A percentile compares a stretch with the other conserved stretches of the same genome.
These are phyloP conservation scores for Papilio xuthus DNA, from an alignment of 1,140 invertebrate genomes.

Conservation along the genomic window DNA sequence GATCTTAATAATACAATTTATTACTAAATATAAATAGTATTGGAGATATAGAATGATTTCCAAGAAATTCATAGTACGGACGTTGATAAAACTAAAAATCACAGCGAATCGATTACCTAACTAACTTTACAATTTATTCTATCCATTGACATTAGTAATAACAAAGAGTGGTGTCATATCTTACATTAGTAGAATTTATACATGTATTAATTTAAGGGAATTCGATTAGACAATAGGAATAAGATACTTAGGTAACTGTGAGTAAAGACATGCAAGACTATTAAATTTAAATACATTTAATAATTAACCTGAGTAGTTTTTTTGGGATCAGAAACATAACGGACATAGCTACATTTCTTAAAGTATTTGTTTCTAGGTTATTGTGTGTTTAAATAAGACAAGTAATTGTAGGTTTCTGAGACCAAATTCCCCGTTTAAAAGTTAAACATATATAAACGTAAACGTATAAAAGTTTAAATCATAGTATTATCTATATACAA, in stretches of 20 bases:
- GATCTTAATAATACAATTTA: slow-evolving; percentile 47
- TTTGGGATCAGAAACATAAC: slow-evolving; percentile 8
- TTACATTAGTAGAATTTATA: slow-evolving; percentile 48
- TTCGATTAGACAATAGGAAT: slow-evolving; percentile 50
- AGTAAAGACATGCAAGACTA: slow-evolving; percentile 7
- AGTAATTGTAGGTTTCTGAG: too few relatives aligned
- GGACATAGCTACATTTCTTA: not conserved
- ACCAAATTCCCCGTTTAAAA: too few relatives aligned
- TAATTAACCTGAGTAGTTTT: not conserved
- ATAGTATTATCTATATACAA: too few relatives aligned
- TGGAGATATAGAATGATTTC: slow-evolving; percentile 40
- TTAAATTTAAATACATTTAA: slow-evolving; percentile 17
- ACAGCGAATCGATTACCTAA: slow-evolving; percentile 66
- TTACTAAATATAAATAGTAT: slow-evolving; percentile 17
- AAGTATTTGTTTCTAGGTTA: not conserved
- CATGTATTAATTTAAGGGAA: slow-evolving; percentile 51
- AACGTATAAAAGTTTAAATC: too few relatives aligned
- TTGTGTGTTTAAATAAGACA: not conserved
- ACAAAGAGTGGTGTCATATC: slow-evolving; percentile 57
- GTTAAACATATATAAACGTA: too few relatives aligned
- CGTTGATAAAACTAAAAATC: slow-evolving; percentile 61
- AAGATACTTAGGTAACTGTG: slow-evolving; percentile 25
- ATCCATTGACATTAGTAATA: slow-evolving; percentile 46
- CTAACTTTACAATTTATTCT: slow-evolving; percentile 48
- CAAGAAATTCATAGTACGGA: slow-evolving; percentile 47